Conservation (phyloP, 2,888 invertebrate genomes). For the Dorcus hopei region DNA sequence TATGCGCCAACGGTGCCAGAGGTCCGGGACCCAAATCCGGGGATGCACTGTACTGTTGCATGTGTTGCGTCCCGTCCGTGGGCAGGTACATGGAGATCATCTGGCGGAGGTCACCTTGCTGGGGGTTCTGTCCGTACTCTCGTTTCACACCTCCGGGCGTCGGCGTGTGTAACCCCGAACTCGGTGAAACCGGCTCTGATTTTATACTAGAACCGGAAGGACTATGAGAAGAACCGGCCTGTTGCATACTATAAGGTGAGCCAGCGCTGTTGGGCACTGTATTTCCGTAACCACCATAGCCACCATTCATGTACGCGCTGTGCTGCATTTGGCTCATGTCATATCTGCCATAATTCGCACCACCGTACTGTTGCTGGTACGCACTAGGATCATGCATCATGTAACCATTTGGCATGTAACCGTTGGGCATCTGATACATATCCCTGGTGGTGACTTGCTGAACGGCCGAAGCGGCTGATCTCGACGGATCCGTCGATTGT, state of each 20-base stretch:
- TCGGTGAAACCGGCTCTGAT: conserved; percentile 83
- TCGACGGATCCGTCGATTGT: conserved; percentile 53
- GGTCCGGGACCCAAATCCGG: conserved; percentile 63
- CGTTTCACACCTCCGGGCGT: conserved; percentile 63
- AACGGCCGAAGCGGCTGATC: conserved; percentile 55
- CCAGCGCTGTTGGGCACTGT: conserved; percentile 60
- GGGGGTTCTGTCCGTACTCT: conserved; percentile 60
- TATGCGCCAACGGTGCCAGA: conserved; percentile 59
- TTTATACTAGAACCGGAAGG: conserved; percentile 86
- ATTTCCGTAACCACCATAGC: conserved; percentile 69
- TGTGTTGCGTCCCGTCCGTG: conserved; percentile 64
- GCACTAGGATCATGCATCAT: conserved; percentile 84
- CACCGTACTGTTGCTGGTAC: conserved; percentile 69
- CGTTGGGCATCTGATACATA: conserved; percentile 88
- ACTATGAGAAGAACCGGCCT: conserved; percentile 73
- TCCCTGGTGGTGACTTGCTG: conserved; percentile 69
- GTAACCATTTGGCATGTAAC: conserved; percentile 96
- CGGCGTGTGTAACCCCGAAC: conserved; percentile 59
- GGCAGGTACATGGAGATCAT: conserved; percentile 77
- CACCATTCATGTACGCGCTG: conserved; percentile 74
- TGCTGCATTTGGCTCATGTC: conserved; percentile 87
- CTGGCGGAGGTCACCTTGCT: conserved; percentile 61
- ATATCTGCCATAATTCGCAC: conserved; percentile 77
- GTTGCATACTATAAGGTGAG: conserved; percentile 71
- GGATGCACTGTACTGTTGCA: conserved; percentile 65